Percentiles rank a stretch among this genome's conserved stretches.
Conservation (phyloP, 2,888 invertebrate genomes). For the Drosophila barbarae region DNA sequence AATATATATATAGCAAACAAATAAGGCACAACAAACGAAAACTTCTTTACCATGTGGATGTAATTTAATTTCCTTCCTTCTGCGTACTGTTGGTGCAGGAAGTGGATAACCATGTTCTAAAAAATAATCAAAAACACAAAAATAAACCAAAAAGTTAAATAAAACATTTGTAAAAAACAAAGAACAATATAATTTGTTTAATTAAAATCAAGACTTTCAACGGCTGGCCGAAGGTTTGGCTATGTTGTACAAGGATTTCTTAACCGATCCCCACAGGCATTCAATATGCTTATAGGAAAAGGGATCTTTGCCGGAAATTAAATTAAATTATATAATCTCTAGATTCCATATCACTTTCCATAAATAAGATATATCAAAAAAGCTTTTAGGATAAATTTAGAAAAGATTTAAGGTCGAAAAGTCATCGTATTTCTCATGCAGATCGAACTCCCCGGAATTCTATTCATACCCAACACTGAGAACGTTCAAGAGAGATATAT, state of each 20-base stretch:
- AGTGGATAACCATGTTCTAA: conserved; percentile 79
- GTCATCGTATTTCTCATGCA: conserved; percentile 19
- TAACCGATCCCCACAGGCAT: conserved; percentile 26
- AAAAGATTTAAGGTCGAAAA: background rate
- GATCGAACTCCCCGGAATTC: conserved; percentile 28
- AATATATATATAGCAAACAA: conserved; percentile 36
- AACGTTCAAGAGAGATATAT: conserved; percentile 39
- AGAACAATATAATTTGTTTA: conserved; percentile 23
- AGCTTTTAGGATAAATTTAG: conserved; percentile 13
- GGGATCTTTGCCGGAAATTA: conserved; percentile 4
- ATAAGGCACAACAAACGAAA: conserved; percentile 63
- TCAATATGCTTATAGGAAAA: conserved; percentile 22
- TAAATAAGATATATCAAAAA: conserved; percentile 12
- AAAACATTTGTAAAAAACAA: conserved; percentile 45
- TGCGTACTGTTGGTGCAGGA: conserved; percentile 77
- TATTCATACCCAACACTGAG: conserved; percentile 29
- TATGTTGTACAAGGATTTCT: conserved; percentile 10
- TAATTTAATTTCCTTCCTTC: conserved; percentile 80
- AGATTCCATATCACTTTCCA: conserved; percentile 28
- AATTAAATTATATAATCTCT: conserved; percentile 11
- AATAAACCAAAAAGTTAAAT: conserved; percentile 47
- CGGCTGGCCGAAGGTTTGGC: conserved; percentile 31
- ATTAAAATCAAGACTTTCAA: conserved; percentile 14
- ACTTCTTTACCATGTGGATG: conserved; percentile 79
- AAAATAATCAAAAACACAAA: conserved; percentile 67